A percentile compares a stretch with the other conserved stretches of the same genome.
Conservation (phyloP, 2,797 vertebrate genomes). For the Eidolon dupreanum region DNA sequence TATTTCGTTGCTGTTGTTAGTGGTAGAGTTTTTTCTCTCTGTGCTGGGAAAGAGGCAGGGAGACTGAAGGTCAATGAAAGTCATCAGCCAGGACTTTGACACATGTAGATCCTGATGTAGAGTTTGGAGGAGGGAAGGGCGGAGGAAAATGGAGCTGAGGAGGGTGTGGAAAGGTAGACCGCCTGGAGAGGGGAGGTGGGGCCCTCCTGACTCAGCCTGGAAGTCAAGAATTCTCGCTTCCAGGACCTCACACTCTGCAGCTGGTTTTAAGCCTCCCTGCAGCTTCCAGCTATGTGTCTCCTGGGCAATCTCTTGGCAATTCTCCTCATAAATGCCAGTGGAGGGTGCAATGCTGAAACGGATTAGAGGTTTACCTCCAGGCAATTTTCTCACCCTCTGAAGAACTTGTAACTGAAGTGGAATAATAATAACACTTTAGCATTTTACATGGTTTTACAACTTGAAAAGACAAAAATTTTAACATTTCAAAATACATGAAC, state of each 20-base stretch:
- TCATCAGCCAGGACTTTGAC: neutral
- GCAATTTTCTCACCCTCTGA: constrained; percentile 67
- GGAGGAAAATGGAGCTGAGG: neutral
- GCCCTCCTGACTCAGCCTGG: constrained; percentile 34
- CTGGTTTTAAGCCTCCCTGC: constrained; percentile 52
- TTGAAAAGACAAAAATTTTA: constrained; percentile 64
- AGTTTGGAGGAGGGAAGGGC: neutral
- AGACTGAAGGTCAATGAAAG: neutral
- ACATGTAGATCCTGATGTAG: neutral
- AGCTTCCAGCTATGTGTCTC: constrained; percentile 14
- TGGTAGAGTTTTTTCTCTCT: neutral
- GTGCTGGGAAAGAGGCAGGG: neutral
- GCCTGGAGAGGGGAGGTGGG: constrained; percentile 54
- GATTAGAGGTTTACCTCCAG: constrained; percentile 49
- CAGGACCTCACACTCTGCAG: constrained; percentile 70
- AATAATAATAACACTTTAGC: constrained; percentile 41
- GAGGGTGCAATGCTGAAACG: constrained; percentile 46
- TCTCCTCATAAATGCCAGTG: constrained; percentile 41
- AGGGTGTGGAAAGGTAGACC: constrained; percentile 49
- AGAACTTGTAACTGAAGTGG: constrained; percentile 59
- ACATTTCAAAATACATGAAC: constrained; percentile 19
- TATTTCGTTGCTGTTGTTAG: neutral
- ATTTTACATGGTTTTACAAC: constrained; percentile 52
- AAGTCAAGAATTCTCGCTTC: constrained; percentile 59
- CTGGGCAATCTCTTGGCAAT: constrained; percentile 20